Conservation (phyloP, 1,140 invertebrate species). For the Trinorchestia longiramus region DNA sequence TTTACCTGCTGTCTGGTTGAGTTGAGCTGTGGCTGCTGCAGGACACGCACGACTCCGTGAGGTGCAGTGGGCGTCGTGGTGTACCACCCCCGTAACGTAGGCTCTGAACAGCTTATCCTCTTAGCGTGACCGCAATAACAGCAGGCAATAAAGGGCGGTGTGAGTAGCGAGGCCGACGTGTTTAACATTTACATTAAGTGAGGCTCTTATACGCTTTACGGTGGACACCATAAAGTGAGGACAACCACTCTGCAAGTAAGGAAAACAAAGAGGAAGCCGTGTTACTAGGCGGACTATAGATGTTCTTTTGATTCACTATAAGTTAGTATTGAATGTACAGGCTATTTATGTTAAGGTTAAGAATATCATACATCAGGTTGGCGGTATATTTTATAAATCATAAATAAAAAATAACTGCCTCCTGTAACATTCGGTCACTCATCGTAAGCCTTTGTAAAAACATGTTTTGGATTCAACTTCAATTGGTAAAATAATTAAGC, state of each 20-base stretch:
- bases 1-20: neutral
- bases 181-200: neutral
- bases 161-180: neutral
- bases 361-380: no score
- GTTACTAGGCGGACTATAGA: neutral
- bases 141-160: neutral
- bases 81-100: neutral
- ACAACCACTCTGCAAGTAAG: neutral
- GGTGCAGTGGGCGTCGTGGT: neutral
- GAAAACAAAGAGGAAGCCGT: neutral
- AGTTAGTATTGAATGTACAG: neutral
- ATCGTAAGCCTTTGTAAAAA: no score
- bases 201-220: neutral
- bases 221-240: neutral
- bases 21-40: neutral
- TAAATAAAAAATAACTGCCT: no score
- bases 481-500: no score
- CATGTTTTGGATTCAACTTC: no score
- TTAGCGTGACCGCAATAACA: neutral
- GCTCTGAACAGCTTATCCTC: neutral
- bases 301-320: neutral
- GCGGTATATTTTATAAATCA: no score
- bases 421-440: no score
- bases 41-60: neutral
- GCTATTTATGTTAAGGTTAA: neutral